Conservation (phyloP, 2,113 vertebrate genomes). For the Eubucco bourcierii region DNA sequence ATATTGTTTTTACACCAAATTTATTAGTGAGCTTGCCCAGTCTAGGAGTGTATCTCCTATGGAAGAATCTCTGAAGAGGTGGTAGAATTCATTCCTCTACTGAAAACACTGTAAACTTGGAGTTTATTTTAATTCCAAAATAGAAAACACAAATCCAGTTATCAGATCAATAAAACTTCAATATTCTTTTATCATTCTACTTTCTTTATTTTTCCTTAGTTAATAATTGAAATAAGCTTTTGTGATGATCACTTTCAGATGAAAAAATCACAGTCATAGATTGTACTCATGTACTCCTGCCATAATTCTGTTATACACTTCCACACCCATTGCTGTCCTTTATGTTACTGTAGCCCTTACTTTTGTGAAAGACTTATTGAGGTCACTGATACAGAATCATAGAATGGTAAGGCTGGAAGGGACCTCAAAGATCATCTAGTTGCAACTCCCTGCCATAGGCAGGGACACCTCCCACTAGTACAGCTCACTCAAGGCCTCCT, state of each 20-base stretch:
- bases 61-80: neutral
- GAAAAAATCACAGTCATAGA: neutral
- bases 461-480: no score
- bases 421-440: no score
- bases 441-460: no score
- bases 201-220: neutral
- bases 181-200: neutral
- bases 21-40: neutral
- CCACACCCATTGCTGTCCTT: neutral
- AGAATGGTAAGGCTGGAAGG: no score
- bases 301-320: neutral
- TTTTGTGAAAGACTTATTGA: neutral
- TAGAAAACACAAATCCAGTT: neutral
- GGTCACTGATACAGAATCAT: no score
- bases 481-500: no score
- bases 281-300: neutral
- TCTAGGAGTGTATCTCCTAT: neutral
- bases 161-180: neutral
- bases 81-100: neutral
- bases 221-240: neutral
- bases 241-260: neutral
- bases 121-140: neutral
- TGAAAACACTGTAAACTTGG: neutral
- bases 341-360: neutral
- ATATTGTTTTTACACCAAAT: neutral